phyloP scores from a whole-genome alignment of 2,888 invertebrate species.

The Anthrax anthrax region DNA sequence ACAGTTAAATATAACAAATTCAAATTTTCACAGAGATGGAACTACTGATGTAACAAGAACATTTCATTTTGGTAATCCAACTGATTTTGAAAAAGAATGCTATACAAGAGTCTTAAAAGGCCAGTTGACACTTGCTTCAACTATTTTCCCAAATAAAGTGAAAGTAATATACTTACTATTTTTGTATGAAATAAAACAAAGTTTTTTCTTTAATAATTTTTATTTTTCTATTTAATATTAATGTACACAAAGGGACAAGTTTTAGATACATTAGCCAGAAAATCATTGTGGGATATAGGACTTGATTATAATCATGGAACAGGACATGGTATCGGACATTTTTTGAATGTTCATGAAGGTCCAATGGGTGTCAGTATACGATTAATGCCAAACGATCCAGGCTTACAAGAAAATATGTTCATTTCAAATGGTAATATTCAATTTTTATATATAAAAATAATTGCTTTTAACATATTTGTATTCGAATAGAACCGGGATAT shows the following conservation, averaged over 20 bases:
- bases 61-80: constrained; percentile 63
- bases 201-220: too few relatives aligned
- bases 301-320: constrained; percentile 82
- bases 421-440: constrained; percentile 46
- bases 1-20: too few relatives aligned
- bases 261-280: constrained; percentile 63
- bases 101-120: constrained; percentile 83
- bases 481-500: constrained; percentile 65
- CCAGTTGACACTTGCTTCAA: constrained; percentile 55
- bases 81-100: constrained; percentile 53
- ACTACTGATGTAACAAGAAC: constrained; percentile 88
- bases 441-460: not conserved
- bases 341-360: constrained; percentile 80
- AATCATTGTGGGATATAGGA: constrained; percentile 68
- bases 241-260: constrained; percentile 23
- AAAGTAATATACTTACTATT: constrained; percentile 31
- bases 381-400: constrained; percentile 47
- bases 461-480: not conserved
- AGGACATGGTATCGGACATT: constrained; percentile 82
- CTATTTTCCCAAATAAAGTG: constrained; percentile 55
- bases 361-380: constrained; percentile 59
- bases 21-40: constrained; percentile 44
- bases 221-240: not conserved
- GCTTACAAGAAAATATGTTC: constrained; percentile 55
- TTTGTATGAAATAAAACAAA: not conserved